Evolutionary conservation across 2,113 vertebrate genomes (phyloP), one percentile per base, ranked within the genome.

Genomic region (Passer domesticus): DNA sequence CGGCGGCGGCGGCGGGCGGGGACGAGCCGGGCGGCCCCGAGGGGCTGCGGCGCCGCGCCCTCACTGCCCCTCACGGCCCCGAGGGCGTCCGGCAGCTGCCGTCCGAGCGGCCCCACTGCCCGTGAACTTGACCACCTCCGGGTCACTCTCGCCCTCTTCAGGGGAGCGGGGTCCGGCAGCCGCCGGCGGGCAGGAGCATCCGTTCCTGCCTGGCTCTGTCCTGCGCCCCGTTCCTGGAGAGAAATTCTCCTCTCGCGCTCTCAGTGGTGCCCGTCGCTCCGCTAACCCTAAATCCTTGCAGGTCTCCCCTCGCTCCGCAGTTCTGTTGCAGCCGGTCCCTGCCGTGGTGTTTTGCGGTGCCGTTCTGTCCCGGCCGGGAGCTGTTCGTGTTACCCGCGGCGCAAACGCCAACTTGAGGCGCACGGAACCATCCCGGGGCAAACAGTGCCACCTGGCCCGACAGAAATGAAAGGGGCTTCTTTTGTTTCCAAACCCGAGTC

Each of bases 1-100:
- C 97, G 90, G 91, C 95, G 82, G 94, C 90, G 94, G 88, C 96
- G 90, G 91, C 92, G 64, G 72, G 69, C 70, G 82, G 87, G 41
- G 64, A 62, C 24, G 87, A 82, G 70, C n/a, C 47, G 31, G 80
- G 92, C 95, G 93, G 91, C 96, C 94, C 88, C 82, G 95, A 84
- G 97, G 97, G 96, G 84, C 93, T 83, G 33, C 10, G 31, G 58
- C 41, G 82, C 15, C 49, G n/a, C 11, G n/a, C 11, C n/a, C 19
- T 37, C 35, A 37, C 13, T 9, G 49, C 49, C 18, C 14, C 21
- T 37, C 49, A 12, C 25, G 44, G 31, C 8, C 13, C 3, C 10
- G 8, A 15, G 7, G 15, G 4, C 2, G 44, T 5, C 9, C 1
- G 7, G 21, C 7, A 15, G 6, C 4, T 1, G 28, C 18, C 4